These are phyloP conservation scores for Scolopax rusticola DNA, from an alignment of 2,797 vertebrate species.

Conservation along the genomic window DNA sequence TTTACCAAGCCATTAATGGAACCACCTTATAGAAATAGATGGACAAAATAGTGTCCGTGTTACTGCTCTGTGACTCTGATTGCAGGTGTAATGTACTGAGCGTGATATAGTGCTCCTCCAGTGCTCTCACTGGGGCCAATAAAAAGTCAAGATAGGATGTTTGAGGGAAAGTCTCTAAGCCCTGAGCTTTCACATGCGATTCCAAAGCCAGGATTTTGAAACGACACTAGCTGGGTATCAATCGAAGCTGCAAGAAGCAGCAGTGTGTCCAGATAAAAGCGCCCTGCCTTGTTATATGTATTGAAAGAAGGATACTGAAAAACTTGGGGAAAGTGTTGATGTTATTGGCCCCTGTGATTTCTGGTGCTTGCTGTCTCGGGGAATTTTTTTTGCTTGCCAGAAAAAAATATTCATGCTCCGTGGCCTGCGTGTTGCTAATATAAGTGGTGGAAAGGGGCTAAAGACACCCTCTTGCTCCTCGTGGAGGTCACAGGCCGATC, in stretches of 20 bases:
- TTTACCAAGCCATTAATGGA: conserved; percentile 4
- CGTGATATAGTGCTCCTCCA: not conserved
- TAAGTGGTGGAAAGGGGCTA: not conserved
- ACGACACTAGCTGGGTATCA: not conserved
- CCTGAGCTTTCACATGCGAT: not conserved
- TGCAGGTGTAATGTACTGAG: not conserved
- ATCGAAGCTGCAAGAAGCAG: not conserved
- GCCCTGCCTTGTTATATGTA: not conserved
- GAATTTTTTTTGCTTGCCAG: not conserved
- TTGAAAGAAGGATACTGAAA: not conserved
- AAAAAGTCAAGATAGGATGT: not conserved
- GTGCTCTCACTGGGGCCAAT: not conserved
- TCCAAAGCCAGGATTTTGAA: not conserved
- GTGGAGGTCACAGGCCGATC: accelerated
- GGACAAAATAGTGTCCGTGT: not conserved
- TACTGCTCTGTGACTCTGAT: not conserved
- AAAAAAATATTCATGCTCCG: not conserved
- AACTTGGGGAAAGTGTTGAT: not conserved
- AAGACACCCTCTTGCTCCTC: accelerated
- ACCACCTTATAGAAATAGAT: not conserved
- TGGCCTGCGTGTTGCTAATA: not conserved
- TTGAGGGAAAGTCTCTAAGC: not conserved
- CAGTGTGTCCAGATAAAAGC: not conserved
- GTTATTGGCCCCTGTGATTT: not conserved
- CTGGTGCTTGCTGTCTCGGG: not conserved